These are phyloP conservation scores for Thalassoma bifasciatum DNA, from an alignment of 2,113 vertebrate genomes.

Conservation along the genomic window DNA sequence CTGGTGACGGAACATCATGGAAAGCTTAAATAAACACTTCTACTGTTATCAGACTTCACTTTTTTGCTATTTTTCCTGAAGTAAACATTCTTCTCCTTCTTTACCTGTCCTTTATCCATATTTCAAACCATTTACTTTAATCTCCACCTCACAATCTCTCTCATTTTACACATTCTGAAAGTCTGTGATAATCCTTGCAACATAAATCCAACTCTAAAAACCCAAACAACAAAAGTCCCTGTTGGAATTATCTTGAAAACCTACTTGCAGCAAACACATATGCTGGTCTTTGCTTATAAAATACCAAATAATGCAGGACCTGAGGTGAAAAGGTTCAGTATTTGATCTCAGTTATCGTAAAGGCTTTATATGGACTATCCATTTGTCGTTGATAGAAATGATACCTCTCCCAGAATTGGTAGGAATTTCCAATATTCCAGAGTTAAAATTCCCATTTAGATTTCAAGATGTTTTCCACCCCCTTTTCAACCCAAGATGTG, in stretches of 20 bases:
- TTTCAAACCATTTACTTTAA: not conserved
- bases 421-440: too few species aligned
- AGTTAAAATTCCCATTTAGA: too few species aligned
- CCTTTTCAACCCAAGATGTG: too few species aligned
- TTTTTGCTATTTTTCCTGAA: not conserved
- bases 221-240: not conserved
- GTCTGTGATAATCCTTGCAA: not conserved
- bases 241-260: not conserved
- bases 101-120: not conserved
- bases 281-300: not conserved
- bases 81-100: not conserved
- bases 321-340: too few species aligned
- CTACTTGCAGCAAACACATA: not conserved
- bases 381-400: too few species aligned
- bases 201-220: not conserved
- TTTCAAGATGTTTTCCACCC: too few species aligned
- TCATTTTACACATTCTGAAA: not conserved
- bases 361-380: too few species aligned
- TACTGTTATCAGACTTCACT: not conserved
- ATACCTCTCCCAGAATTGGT: too few species aligned
- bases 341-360: too few species aligned
- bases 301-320: not conserved
- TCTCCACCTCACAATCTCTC: not conserved
- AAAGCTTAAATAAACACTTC: slow-evolving; percentile 30
- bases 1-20: not conserved